A percentile compares a stretch with the other conserved stretches of the same genome.
Conservation (phyloP, 2,113 vertebrate genomes). For the Marcusenius ussheri region DNA sequence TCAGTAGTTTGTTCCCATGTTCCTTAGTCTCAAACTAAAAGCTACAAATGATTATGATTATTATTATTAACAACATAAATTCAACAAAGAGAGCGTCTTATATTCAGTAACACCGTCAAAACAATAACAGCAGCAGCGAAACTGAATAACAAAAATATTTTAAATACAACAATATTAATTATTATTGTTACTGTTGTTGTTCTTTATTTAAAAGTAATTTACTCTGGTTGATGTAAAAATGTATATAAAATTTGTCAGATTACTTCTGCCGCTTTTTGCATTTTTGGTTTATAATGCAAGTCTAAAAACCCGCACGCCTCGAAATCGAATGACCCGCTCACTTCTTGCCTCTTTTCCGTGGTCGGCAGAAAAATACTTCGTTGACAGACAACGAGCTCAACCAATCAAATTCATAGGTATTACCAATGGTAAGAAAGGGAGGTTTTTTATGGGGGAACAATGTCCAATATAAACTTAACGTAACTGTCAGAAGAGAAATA, state of each 20-base stretch:
- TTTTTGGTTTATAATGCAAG: neutral
- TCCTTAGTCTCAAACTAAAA: neutral
- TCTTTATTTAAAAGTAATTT: neutral
- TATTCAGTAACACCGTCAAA: neutral
- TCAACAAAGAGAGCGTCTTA: neutral
- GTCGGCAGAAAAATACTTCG: neutral
- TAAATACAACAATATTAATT: neutral
- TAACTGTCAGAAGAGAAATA: conserved; percentile 45
- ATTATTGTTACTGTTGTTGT: neutral
- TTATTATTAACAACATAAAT: neutral
- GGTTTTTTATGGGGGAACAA: conserved; percentile 35
- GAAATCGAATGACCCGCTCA: conserved; percentile 30
- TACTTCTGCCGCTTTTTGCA: neutral
- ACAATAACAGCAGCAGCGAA: neutral
- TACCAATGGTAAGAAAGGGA: conserved; percentile 35
- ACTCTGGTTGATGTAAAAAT: neutral
- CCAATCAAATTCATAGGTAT: conserved; percentile 30
- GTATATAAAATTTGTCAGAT: neutral
- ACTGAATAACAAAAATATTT: neutral
- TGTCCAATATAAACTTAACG: neutral
- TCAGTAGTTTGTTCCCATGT: neutral
- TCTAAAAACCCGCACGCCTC: neutral
- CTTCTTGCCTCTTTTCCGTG: neutral
- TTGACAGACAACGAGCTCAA: conserved; percentile 3
- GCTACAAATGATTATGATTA: neutral